These are phyloP conservation scores for Chelonia mydas DNA, from an alignment of 2,797 vertebrate genomes.

Conservation along the genomic window DNA sequence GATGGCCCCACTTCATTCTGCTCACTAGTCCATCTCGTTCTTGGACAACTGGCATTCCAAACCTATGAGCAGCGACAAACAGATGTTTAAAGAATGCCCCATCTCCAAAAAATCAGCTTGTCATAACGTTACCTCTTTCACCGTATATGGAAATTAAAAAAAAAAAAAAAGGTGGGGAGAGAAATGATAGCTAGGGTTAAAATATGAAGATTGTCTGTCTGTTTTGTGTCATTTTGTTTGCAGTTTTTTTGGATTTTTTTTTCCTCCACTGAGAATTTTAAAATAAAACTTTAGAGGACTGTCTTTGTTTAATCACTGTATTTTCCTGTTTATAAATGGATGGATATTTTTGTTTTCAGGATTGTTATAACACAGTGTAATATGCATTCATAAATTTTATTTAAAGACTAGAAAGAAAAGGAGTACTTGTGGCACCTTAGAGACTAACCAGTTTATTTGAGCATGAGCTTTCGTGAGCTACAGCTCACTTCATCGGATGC, in stretches of 20 bases:
- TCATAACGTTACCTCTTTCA: not conserved
- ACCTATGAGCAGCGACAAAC: not conserved
- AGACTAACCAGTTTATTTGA: no score
- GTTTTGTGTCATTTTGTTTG: not conserved
- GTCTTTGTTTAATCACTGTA: not conserved
- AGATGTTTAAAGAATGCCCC: not conserved
- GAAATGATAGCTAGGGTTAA: not conserved
- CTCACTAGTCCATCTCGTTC: not conserved
- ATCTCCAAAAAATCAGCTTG: not conserved
- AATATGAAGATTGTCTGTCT: not conserved
- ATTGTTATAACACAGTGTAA: not conserved
- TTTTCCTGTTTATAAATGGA: not conserved
- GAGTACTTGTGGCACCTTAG: no score
- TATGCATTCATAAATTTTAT: not conserved
- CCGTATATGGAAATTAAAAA: not conserved
- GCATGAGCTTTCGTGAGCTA: no score
- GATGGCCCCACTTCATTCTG: not conserved
- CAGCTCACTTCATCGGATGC: no score
- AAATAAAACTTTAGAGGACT: not conserved
- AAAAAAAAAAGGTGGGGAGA: not conserved
- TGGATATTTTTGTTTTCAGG: not conserved
- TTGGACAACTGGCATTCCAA: not conserved
- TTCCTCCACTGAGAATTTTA: not conserved
- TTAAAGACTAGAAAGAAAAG: no score
- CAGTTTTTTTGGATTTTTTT: not conserved